These are phyloP conservation scores for Litocranius walleri DNA, from an alignment of 2,113 vertebrate species.

Conservation along the genomic window DNA sequence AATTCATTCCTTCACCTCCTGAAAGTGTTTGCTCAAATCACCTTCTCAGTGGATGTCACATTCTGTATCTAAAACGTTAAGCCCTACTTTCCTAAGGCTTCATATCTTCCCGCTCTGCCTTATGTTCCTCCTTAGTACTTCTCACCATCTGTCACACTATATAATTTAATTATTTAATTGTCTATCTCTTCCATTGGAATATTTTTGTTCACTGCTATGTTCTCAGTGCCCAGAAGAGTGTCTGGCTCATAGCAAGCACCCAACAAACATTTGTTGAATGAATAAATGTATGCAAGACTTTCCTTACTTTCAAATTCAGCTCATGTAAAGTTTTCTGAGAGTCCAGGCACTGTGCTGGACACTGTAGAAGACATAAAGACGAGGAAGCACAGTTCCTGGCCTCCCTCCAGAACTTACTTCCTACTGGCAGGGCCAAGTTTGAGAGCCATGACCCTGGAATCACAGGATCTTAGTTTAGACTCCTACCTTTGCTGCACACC, in stretches of 20 bases:
- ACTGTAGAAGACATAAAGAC: neutral
- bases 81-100: neutral
- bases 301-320: neutral
- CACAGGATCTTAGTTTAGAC: neutral
- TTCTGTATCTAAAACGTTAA: neutral
- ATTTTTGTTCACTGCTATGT: conserved; percentile 9
- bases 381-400: neutral
- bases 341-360: neutral
- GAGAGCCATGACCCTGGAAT: neutral
- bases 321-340: neutral
- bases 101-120: neutral
- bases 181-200: neutral
- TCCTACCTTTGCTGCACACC: neutral
- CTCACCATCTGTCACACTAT: neutral
- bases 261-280: neutral
- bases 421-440: neutral
- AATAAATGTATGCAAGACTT: neutral
- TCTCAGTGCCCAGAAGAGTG: neutral
- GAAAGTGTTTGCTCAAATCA: neutral
- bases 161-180: conserved; percentile 15
- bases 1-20: neutral
- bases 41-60: neutral
- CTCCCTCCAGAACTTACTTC: neutral
- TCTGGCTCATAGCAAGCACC: neutral
- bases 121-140: neutral